phyloP scores from a whole-genome alignment of 2,113 vertebrate species.

The Marcusenius ussheri region DNA sequence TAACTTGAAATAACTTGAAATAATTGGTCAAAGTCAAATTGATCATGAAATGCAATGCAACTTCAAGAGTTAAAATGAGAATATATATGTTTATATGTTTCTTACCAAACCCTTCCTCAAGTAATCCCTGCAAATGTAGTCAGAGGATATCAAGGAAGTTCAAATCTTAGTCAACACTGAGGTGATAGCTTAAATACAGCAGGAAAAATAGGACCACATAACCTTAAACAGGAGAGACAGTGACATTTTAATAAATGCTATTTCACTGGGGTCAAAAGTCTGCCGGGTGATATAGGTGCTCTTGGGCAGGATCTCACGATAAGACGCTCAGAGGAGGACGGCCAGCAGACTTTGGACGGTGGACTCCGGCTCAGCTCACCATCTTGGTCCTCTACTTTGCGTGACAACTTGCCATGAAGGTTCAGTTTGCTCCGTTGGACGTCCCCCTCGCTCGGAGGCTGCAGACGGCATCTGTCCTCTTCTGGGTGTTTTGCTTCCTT shows the following conservation, averaged over 20 bases:
- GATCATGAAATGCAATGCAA: neutral
- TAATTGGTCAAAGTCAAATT: neutral
- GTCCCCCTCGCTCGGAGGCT: slow-evolving; percentile 62
- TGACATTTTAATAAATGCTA: neutral
- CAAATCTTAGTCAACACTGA: neutral
- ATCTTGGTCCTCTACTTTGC: neutral
- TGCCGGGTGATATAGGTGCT: slow-evolving; percentile 26
- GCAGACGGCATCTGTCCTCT: slow-evolving; percentile 63
- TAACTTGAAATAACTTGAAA: neutral
- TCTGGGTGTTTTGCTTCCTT: slow-evolving; percentile 74
- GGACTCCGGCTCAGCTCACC: neutral
- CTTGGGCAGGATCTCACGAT: slow-evolving; percentile 41
- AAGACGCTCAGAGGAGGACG: slow-evolving; percentile 31
- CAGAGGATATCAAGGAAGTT: neutral
- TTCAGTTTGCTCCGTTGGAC: slow-evolving; percentile 63
- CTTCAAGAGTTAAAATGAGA: neutral
- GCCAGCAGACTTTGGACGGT: slow-evolving; percentile 57
- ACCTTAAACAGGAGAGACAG: neutral
- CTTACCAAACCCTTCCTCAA: neutral
- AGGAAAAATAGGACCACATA: neutral
- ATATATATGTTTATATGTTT: neutral
- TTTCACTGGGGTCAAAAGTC: slow-evolving; percentile 47
- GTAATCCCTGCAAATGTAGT: neutral
- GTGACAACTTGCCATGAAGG: slow-evolving; percentile 52
- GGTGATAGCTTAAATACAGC: neutral